Evolutionary conservation across 2,888 invertebrate species (phyloP).

Genomic region (Chrysotoxum bicinctum): DNA sequence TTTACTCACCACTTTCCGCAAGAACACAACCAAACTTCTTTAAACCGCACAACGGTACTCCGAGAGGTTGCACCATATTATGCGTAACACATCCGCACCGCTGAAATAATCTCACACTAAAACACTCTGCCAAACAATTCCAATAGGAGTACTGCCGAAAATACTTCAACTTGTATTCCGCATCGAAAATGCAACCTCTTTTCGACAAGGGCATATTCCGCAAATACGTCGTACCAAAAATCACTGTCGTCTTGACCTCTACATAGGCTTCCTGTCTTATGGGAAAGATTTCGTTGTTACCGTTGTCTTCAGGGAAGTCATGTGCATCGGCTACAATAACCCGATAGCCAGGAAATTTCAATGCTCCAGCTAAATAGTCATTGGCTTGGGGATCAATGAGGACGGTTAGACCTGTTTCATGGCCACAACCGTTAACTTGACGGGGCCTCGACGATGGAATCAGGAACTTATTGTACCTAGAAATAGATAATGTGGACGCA

Average conservation of each 20-base stretch:
- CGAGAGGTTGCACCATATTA: conserved; percentile 77
- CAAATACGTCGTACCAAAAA: conserved; percentile 83
- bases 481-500: background rate
- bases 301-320: conserved; percentile 84
- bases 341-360: conserved; percentile 84
- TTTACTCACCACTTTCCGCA: conserved; percentile 22
- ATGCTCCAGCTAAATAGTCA: conserved; percentile 84
- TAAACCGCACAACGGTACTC: conserved; percentile 32
- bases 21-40: conserved; percentile 23
- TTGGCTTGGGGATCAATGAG: conserved; percentile 82
- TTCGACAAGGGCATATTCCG: conserved; percentile 79
- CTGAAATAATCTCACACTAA: conserved; percentile 81
- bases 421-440: conserved; percentile 85
- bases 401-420: conserved; percentile 85
- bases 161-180: conserved; percentile 81
- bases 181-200: conserved; percentile 84
- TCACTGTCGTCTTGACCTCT: conserved; percentile 84
- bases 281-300: conserved; percentile 83
- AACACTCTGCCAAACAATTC: conserved; percentile 85
- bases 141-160: conserved; percentile 84
- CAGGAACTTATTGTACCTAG: conserved; percentile 65
- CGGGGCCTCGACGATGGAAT: conserved; percentile 79
- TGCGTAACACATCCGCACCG: conserved; percentile 85
- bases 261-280: conserved; percentile 83
- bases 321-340: conserved; percentile 85